phyloP scores from a whole-genome alignment of 2,113 vertebrate species.

The Larimichthys crocea region DNA sequence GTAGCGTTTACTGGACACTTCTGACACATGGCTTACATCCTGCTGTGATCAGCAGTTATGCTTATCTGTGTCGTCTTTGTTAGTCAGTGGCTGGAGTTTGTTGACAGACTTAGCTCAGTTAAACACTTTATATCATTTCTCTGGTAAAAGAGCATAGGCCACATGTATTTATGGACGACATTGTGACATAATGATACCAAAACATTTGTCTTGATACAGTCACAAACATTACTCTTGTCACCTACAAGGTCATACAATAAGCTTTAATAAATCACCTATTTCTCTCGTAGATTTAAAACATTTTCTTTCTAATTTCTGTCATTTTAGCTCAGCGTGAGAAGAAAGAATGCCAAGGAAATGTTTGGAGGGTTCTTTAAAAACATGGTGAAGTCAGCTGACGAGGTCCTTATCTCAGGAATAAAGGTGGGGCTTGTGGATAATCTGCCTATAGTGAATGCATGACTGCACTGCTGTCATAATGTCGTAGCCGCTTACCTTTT shows the following conservation, averaged over 20 bases:
- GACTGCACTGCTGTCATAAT: neutral
- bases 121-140: neutral
- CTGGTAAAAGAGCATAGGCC: neutral
- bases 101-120: conserved; percentile 7
- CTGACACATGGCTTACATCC: conserved; percentile 69
- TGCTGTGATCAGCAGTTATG: conserved; percentile 80
- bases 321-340: conserved; percentile 91
- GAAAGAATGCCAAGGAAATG: conserved; percentile 98
- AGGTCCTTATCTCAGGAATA: conserved; percentile 95
- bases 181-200: neutral
- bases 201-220: neutral
- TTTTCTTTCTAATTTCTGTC: conserved; percentile 9
- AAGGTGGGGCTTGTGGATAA: conserved; percentile 85
- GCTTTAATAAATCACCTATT: neutral
- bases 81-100: conserved; percentile 21
- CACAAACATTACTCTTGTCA: neutral
- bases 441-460: neutral
- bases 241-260: neutral
- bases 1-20: conserved; percentile 60
- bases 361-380: conserved; percentile 98
- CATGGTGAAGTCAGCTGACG: conserved; percentile 95
- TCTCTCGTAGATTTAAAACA: neutral
- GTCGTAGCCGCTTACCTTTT: neutral
- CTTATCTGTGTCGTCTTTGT: conserved; percentile 51
- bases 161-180: conserved; percentile 10